Percentiles rank a stretch among this genome's conserved stretches.
These are phyloP conservation scores for Nothobranchius furzeri DNA, from an alignment of 2,113 vertebrate genomes.

Conservation along the genomic window DNA sequence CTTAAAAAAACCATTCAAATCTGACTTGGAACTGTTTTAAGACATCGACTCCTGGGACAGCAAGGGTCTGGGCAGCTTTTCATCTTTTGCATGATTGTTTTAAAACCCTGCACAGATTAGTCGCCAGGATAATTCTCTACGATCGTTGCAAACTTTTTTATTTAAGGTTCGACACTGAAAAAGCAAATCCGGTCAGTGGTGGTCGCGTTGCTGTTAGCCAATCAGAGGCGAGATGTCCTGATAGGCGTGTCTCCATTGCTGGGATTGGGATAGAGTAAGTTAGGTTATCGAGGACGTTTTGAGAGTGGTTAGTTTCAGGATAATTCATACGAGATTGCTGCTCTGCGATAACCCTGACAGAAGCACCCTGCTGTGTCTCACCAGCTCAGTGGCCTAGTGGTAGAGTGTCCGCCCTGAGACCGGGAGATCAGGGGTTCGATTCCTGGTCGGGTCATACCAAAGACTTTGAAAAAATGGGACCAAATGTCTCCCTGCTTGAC, in stretches of 20 bases:
- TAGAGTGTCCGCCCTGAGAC: too few species aligned
- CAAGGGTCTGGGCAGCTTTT: background rate
- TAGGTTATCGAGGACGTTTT: conserved; percentile 46
- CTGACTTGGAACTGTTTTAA: background rate
- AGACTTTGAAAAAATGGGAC: too few species aligned
- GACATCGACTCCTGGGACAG: background rate
- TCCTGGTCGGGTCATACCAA: too few species aligned
- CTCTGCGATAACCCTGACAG: conserved; percentile 24
- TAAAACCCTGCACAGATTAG: background rate
- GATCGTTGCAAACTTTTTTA: background rate
- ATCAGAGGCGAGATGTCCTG: background rate
- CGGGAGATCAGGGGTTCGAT: too few species aligned
- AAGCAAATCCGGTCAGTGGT: too few species aligned
- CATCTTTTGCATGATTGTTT: background rate
- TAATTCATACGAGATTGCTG: conserved; percentile 49
- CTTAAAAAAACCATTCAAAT: background rate
- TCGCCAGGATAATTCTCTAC: background rate
- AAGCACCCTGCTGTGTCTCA: conserved; percentile 19
- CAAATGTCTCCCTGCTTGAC: too few species aligned
- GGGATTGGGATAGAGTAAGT: too few species aligned
- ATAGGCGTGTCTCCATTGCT: too few species aligned
- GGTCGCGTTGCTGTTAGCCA: too few species aligned
- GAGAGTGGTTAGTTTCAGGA: conserved; percentile 32
- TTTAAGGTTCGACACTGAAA: too few species aligned
- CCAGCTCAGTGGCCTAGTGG: too few species aligned